These are phyloP conservation scores for Alectoris magna DNA, from an alignment of 2,797 vertebrate species.

Conservation along the genomic window DNA sequence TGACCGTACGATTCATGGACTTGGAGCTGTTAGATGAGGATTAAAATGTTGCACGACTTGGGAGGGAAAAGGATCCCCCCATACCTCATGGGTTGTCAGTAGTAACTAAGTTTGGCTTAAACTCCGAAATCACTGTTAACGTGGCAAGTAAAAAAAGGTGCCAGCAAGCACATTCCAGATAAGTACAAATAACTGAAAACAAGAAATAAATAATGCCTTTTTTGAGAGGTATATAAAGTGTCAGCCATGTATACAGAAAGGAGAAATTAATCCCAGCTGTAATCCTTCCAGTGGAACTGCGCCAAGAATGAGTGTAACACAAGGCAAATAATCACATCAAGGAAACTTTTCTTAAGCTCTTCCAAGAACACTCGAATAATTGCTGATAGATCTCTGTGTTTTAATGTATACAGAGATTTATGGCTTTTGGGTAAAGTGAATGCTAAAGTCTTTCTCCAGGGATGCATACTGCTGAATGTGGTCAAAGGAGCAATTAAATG, in stretches of 20 bases:
- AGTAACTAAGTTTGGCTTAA: not conserved
- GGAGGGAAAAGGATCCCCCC: not conserved
- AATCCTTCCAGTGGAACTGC: not conserved
- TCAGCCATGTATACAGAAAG: not conserved
- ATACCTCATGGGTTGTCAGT: not conserved
- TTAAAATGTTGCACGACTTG: not conserved
- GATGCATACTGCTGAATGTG: not conserved
- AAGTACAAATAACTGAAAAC: not conserved
- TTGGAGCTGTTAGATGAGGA: not conserved
- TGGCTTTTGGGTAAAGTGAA: slow-evolving; percentile 32
- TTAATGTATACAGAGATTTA: slow-evolving; percentile 19
- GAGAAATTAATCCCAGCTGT: not conserved
- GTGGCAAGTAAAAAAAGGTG: not conserved
- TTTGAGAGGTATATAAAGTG: not conserved
- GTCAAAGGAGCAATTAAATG: slow-evolving; percentile 48
- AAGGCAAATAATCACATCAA: not conserved
- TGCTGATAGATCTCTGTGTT: not conserved
- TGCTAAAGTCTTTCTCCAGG: slow-evolving; percentile 4
- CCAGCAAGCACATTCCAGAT: not conserved
- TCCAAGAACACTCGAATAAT: not conserved
- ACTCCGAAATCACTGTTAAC: not conserved
- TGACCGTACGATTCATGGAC: not conserved
- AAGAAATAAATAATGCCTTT: not conserved
- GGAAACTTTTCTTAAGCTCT: slow-evolving; percentile 6
- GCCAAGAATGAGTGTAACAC: not conserved